Evolutionary conservation across 2,113 vertebrate genomes (phyloP).

Genomic region (Xyliphius kryptos): DNA sequence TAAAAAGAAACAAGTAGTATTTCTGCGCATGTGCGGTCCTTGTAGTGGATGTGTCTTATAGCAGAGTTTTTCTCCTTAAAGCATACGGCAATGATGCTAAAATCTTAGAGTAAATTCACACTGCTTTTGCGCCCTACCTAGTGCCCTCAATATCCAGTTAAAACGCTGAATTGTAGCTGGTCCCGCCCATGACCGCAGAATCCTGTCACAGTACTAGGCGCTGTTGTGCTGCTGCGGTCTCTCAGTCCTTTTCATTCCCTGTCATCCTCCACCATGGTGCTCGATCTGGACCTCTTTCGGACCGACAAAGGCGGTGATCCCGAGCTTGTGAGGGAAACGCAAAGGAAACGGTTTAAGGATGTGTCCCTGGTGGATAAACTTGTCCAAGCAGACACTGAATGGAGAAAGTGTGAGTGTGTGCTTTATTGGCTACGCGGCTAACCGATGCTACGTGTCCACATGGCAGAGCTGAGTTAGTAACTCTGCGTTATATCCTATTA

Average conservation of each 20-base stretch:
- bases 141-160: no score
- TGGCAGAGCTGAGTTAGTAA: background rate
- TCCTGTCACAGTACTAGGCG: background rate
- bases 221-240: background rate
- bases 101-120: no score
- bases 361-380: constrained; percentile 84
- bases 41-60: no score
- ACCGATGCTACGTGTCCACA: constrained; percentile 34
- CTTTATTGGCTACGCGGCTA: no score
- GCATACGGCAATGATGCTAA: no score
- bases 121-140: no score
- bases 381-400: constrained; percentile 77
- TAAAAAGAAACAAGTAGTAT: no score
- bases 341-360: constrained; percentile 88
- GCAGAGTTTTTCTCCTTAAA: no score
- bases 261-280: constrained; percentile 69
- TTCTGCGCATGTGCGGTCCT: no score
- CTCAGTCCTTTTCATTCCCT: background rate
- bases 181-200: background rate
- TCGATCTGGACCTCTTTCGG: constrained; percentile 87
- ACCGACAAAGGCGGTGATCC: constrained; percentile 90
- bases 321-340: constrained; percentile 74
- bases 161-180: background rate
- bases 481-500: no score
- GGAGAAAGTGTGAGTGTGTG: constrained; percentile 82